phyloP scores from a whole-genome alignment of 2,113 vertebrate species.

The Heliornis fulica region DNA sequence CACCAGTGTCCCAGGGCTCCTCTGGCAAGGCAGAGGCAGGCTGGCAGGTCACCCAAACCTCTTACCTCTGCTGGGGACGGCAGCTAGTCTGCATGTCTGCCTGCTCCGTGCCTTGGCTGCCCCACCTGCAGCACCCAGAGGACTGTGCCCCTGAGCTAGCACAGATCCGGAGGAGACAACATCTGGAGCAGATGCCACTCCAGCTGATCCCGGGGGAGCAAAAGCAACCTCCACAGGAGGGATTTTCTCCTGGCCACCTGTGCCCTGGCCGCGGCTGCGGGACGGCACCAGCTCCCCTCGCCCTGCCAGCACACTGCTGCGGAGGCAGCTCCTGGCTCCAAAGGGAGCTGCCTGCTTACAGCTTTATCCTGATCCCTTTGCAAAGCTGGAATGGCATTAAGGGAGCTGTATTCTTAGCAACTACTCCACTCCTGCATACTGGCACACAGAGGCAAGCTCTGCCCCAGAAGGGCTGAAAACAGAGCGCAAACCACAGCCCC shows the following conservation, averaged over 20 bases:
- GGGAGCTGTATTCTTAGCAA: background rate
- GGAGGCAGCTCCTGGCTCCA: constrained; percentile 17
- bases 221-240: background rate
- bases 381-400: background rate
- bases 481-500: background rate
- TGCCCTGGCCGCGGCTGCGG: background rate
- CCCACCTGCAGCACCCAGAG: background rate
- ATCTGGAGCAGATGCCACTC: background rate
- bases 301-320: background rate
- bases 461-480: background rate
- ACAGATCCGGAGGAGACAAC: background rate
- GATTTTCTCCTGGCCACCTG: background rate
- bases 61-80: background rate
- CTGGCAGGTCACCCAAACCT: background rate
- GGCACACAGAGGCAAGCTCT: background rate
- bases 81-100: background rate
- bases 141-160: fast-evolving
- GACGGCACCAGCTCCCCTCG: background rate
- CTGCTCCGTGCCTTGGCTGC: background rate
- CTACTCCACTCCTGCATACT: background rate
- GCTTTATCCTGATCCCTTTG: background rate
- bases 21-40: fast-evolving
- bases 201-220: fast-evolving
- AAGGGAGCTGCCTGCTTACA: background rate
- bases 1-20: background rate